A percentile compares a stretch with the other conserved stretches of the same genome.
Conservation (phyloP, 2,888 invertebrate species). For the Macaria notata region DNA sequence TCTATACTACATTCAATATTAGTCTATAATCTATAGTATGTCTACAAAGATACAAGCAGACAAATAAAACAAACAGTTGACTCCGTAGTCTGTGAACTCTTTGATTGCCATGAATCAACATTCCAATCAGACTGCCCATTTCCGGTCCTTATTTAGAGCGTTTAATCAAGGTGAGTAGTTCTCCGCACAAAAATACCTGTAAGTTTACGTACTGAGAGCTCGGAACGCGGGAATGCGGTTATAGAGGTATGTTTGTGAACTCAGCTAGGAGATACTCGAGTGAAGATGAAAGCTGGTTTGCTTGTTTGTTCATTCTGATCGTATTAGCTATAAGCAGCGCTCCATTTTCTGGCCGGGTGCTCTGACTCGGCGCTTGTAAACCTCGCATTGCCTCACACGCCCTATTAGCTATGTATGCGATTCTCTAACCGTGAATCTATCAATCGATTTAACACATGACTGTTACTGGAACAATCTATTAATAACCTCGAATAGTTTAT, state of each 20-base stretch:
- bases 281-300: conserved; percentile 79
- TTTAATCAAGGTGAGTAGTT: not conserved
- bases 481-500: not conserved
- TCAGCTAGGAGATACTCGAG: conserved; percentile 63
- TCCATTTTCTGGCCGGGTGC: conserved; percentile 74
- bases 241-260: conserved; percentile 37
- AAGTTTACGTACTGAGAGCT: conserved; percentile 15
- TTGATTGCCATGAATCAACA: too few relatives aligned
- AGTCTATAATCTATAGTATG: not conserved
- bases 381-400: conserved; percentile 65
- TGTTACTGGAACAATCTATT: conserved; percentile 3
- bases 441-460: conserved; percentile 42
- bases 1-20: too few relatives aligned
- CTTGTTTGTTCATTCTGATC: conserved; percentile 78
- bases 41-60: too few relatives aligned
- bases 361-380: conserved; percentile 71
- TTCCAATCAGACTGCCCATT: not conserved
- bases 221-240: conserved; percentile 3
- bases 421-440: conserved; percentile 47
- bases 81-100: too few relatives aligned
- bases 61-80: too few relatives aligned
- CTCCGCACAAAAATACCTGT: not conserved
- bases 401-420: conserved; percentile 65
- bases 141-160: not conserved
- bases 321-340: conserved; percentile 76